Base-by-base conservation (phyloP, 2,888 invertebrate species). In the Deilephila elpenor region DNA sequence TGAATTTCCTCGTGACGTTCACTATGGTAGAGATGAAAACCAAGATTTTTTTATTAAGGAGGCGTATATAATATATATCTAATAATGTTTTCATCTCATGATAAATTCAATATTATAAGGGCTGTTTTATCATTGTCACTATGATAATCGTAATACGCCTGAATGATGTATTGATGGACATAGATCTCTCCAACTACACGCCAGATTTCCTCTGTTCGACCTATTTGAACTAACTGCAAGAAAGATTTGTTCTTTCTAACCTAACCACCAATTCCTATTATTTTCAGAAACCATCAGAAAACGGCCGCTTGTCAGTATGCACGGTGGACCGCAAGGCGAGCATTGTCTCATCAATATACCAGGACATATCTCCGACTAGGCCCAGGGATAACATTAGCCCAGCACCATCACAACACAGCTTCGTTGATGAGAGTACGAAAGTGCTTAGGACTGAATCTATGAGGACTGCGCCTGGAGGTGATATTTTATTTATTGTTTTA, bases 251-350 rank as follows among this genome's bases (percentile, higher is more conserved):
- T 25, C 25, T 25, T 25, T 5, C 20, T 7, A 60, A 11, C 6
- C 6, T 14, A 60, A 29, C 61, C 1, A 61, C n/a, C 8, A 19
- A n/a, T 59, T 0, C 32, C 3, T 53, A 34, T 88, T 86, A 6
- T 88, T 44, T 14, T 44, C 14, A 94, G 94, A 93, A 91, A 86
- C 86, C 88, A 60, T 90, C 91, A 2, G 94, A 94, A 77, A 94
- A 94, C 71, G 94, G 94, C 1, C 93, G 94, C 0, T 88, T 94
- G 0, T 94, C 94, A 4, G 94, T 94, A 0, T 91, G 91, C 76
- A 92, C 93, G 1, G 90, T 92, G 0, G 95, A 95, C 73, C 87
- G 95, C 0, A 95, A 95, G 78, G 92, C 91, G 19, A 94, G 94
- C 79, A 92, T 95, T 29, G 95, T 94, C 1, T 95, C 95, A 0